Percentiles rank a stretch among this genome's conserved stretches.
phyloP scores from a whole-genome alignment of 2,888 invertebrate species.

The Ischnus inquisitorius region DNA sequence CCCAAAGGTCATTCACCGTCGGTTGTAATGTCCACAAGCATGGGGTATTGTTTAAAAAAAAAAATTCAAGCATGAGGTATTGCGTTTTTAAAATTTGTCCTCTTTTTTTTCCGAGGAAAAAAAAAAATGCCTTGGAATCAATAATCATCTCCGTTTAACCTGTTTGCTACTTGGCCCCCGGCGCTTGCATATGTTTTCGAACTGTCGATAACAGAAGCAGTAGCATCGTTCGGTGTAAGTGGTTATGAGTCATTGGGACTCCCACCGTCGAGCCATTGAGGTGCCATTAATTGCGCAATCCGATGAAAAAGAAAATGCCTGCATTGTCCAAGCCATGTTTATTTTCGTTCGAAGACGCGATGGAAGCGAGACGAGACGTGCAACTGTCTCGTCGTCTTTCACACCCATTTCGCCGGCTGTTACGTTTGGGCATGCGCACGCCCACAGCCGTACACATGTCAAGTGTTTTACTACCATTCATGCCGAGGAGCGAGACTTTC shows the following conservation, averaged over 20 bases:
- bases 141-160: neutral
- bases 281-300: neutral
- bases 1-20: too few relatives aligned
- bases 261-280: neutral
- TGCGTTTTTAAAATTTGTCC: too few relatives aligned
- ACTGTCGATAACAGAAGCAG: neutral
- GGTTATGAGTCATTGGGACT: slow-evolving; percentile 1
- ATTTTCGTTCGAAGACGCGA: neutral
- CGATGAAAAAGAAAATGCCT: neutral
- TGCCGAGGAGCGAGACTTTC: neutral
- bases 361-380: neutral
- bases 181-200: neutral
- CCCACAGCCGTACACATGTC: neutral
- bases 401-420: neutral
- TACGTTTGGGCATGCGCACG: neutral
- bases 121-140: too few relatives aligned
- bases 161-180: neutral
- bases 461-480: slow-evolving; percentile 17
- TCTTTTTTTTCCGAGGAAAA: too few relatives aligned
- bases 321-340: neutral
- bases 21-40: too few relatives aligned
- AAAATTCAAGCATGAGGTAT: neutral
- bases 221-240: neutral
- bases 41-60: neutral
- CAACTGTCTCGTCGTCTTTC: neutral